A percentile compares a stretch with the other conserved stretches of the same genome.
These are phyloP conservation scores for Helicolenus hilgendorfi DNA, from an alignment of 2,797 vertebrate genomes.

Conservation along the genomic window DNA sequence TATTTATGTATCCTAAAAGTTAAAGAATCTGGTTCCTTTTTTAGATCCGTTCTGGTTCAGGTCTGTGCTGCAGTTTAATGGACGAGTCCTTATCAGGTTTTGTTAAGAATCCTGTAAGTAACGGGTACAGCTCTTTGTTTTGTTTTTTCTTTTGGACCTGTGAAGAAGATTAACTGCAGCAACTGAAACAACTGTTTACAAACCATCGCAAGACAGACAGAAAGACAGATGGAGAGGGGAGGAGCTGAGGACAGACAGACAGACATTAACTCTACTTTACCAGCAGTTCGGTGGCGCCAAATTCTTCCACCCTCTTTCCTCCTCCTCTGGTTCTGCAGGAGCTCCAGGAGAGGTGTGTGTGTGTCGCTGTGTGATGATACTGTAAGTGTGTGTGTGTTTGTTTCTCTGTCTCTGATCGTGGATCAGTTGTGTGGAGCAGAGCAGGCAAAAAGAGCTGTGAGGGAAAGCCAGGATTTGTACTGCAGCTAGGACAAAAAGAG, in stretches of 20 bases:
- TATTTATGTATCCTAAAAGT: background rate
- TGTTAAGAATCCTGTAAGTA: background rate
- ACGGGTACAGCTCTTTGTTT: background rate
- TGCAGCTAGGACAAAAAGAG: slow-evolving; percentile 35
- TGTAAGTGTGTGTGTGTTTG: slow-evolving; percentile 2
- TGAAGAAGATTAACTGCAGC: background rate
- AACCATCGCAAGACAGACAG: slow-evolving; percentile 44
- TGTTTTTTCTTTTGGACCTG: background rate
- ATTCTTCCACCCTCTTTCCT: slow-evolving; percentile 63
- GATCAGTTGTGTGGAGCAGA: slow-evolving; percentile 42
- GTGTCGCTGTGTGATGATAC: background rate
- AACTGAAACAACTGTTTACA: slow-evolving; percentile 28
- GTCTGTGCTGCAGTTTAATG: background rate
- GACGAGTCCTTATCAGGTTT: background rate
- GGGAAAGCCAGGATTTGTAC: slow-evolving; percentile 57
- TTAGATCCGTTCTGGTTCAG: background rate
- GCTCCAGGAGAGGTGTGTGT: slow-evolving; percentile 48
- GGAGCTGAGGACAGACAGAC: slow-evolving; percentile 61
- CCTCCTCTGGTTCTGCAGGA: slow-evolving; percentile 68
- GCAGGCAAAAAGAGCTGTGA: slow-evolving; percentile 36
- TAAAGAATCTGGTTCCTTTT: background rate
- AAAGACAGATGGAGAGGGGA: slow-evolving; percentile 67
- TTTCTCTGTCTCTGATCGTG: background rate
- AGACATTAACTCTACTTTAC: slow-evolving; percentile 75
- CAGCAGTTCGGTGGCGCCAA: slow-evolving; percentile 66